Conservation (phyloP, 2,113 vertebrate species). For the Machaerirhynchus nigripectus region DNA sequence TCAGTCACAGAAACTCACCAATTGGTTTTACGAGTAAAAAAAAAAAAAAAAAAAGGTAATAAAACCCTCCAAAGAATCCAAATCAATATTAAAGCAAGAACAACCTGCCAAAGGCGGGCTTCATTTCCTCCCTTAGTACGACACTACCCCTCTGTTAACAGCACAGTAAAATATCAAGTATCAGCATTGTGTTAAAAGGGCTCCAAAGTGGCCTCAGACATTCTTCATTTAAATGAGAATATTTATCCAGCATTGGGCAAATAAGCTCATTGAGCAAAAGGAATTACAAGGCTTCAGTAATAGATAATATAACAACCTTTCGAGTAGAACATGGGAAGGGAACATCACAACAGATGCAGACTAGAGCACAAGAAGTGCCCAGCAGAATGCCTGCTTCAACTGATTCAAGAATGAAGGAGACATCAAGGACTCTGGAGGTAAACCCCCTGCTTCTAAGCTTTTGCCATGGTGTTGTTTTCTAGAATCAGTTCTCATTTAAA, state of each 20-base stretch:
- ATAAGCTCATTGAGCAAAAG: background rate
- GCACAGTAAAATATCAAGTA: constrained; percentile 20
- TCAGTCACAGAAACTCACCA: background rate
- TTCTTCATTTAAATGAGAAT: background rate
- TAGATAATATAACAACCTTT: background rate
- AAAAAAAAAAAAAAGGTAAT: background rate
- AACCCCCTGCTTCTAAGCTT: background rate
- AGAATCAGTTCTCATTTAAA: background rate
- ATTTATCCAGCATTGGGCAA: background rate
- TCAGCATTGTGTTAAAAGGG: background rate
- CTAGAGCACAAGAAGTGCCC: background rate
- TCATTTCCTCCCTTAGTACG: background rate
- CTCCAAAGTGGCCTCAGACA: background rate
- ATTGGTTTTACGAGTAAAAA: background rate
- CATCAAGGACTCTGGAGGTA: background rate
- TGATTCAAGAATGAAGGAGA: background rate
- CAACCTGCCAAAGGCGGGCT: background rate
- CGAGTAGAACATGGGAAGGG: background rate
- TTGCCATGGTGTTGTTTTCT: background rate
- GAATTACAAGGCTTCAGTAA: background rate
- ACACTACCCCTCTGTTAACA: constrained; percentile 19
- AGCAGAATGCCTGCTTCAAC: background rate
- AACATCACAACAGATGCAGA: background rate
- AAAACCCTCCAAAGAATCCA: background rate
- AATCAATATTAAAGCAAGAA: background rate